Base-by-base conservation (phyloP, 2,113 vertebrate species). In the Alligator mississippiensis region DNA sequence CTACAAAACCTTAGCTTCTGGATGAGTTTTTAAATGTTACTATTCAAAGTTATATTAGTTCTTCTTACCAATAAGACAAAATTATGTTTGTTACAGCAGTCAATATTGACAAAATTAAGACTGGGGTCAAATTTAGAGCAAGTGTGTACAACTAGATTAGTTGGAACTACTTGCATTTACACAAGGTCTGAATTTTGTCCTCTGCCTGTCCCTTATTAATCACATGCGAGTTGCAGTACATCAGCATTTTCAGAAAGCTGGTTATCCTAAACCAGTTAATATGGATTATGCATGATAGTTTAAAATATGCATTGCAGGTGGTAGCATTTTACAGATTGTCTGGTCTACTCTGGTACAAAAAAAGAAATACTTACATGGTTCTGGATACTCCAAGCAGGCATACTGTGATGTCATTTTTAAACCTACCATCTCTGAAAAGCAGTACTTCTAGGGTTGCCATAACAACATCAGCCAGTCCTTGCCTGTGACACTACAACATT, bases 381-480 rank as follows among this genome's bases (percentile, higher is more conserved):
- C 28, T 93, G 85, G 93, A 80, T 84, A 92, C 96, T 96, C 94
- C 87, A 93, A 79, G 81, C 80, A 76, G 84, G 80, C 57, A 17
- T 34, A 85, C 60, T 84, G 30, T 90, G 86, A 94, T 85, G 90
- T 89, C 66, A 77, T 16, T 91, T 76, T 90, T 90, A 82, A 89
- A 89, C 63, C 77, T 57, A 59, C 82, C 87, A 83, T 92, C 54
- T 80, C 96, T 70, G 74, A 77, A 87, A 96, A 94, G 91, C 24
- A 25, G 92, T 91, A 89, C 92, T 95, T 92, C 0, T 1, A 72
- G 77, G 84, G 95, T 93, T 93, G 34, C 95, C 76, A 94, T 95
- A 93, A 93, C 93, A 93, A 92, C 94, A 94, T 92, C 96, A 96
- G 89, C 94, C 94, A 91, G 93, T 96, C 85, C 8, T 85, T 90